A percentile compares a stretch with the other conserved stretches of the same genome.
Evolutionary conservation across 2,888 invertebrate genomes (phyloP).

Genomic region (Ischnura elegans): DNA sequence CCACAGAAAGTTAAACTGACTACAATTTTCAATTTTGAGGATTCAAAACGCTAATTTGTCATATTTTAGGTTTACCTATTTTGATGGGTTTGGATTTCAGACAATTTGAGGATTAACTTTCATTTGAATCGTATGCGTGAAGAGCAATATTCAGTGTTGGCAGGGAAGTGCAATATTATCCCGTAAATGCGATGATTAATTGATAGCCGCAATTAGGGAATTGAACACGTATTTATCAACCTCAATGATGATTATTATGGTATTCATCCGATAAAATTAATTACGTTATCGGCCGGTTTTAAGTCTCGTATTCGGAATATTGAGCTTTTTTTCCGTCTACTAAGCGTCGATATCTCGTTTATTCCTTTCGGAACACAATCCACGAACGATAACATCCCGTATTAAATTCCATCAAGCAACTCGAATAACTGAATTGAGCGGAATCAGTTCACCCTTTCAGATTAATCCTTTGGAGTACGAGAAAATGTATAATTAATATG

Average conservation of each 20-base stretch:
- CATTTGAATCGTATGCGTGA: background rate
- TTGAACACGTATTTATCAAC: constrained; percentile 2
- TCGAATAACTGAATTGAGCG: background rate
- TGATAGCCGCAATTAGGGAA: background rate
- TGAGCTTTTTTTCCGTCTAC: background rate
- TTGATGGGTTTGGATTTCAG: background rate
- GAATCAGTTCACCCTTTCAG: background rate
- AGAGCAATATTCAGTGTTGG: background rate
- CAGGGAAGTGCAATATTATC: background rate
- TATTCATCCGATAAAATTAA: background rate
- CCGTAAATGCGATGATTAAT: background rate
- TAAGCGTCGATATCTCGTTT: background rate
- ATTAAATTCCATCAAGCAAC: background rate
- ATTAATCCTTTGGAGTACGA: too few relatives aligned
- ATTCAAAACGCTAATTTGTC: too few relatives aligned
- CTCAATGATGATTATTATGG: background rate
- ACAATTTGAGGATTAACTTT: background rate
- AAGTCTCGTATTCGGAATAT: background rate
- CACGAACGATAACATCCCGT: background rate
- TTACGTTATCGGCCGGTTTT: background rate
- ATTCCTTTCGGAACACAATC: background rate
- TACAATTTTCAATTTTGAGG: too few relatives aligned
- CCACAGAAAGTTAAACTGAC: too few relatives aligned
- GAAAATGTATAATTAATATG: too few relatives aligned
- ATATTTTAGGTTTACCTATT: background rate